Conservation (phyloP, 2,888 invertebrate genomes). For the Tillus elongatus region DNA sequence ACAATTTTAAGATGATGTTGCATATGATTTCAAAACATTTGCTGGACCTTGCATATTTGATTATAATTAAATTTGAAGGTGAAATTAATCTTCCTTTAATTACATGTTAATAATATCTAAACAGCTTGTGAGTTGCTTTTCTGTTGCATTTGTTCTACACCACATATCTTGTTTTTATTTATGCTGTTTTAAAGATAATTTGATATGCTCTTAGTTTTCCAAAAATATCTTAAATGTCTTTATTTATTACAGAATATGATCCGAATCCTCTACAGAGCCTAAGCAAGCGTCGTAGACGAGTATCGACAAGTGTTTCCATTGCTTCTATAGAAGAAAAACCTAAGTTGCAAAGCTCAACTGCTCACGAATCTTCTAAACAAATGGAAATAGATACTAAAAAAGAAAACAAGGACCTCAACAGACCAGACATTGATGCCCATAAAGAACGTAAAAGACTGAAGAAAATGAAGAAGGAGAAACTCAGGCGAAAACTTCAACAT, state of each 20-base stretch:
- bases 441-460: constrained; percentile 59
- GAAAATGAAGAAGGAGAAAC: constrained; percentile 59
- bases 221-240: constrained; percentile 4
- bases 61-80: too few species aligned
- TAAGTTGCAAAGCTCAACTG: not conserved
- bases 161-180: too few species aligned
- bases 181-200: too few species aligned
- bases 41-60: too few species aligned
- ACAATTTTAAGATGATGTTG: too few species aligned
- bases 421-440: constrained; percentile 42
- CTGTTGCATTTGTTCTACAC: too few species aligned
- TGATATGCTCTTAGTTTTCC: too few species aligned
- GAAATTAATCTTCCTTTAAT: too few species aligned
- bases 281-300: constrained; percentile 66
- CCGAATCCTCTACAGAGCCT: constrained; percentile 68
- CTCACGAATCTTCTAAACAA: constrained; percentile 11
- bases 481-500: constrained; percentile 42
- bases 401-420: constrained; percentile 31
- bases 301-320: constrained; percentile 52
- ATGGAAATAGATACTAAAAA: constrained; percentile 19
- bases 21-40: too few species aligned
- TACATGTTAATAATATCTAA: too few species aligned
- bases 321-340: constrained; percentile 41
- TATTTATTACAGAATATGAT: constrained; percentile 61
- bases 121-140: too few species aligned